Conservation (phyloP, 2,113 vertebrate species). For the Solenodon paradoxus region DNA sequence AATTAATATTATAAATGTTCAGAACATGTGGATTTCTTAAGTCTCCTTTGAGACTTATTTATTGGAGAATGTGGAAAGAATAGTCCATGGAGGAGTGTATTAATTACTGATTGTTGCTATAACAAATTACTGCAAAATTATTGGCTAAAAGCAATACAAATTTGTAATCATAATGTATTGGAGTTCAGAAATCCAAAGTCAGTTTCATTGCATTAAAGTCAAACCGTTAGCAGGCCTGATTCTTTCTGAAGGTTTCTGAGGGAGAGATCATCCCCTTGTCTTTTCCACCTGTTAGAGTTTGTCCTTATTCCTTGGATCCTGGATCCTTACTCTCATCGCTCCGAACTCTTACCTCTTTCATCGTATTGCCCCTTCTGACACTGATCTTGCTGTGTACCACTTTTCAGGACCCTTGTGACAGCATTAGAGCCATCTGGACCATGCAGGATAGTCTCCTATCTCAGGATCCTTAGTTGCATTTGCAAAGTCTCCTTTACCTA, state of each 20-base stretch:
- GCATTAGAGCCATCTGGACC: neutral
- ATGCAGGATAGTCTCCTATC: neutral
- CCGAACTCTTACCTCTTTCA: neutral
- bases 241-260: neutral
- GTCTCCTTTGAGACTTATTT: neutral
- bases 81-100: neutral
- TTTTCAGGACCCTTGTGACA: neutral
- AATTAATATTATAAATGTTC: neutral
- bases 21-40: neutral
- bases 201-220: neutral
- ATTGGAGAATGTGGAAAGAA: neutral
- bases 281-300: neutral
- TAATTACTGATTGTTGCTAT: neutral
- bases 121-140: neutral
- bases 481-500: neutral
- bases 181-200: neutral
- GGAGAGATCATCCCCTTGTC: neutral
- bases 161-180: neutral
- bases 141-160: neutral
- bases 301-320: neutral
- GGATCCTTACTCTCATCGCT: neutral
- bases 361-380: neutral
- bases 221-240: rapidly evolving
- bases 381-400: neutral
- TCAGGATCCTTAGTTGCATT: neutral